A percentile compares a stretch with the other conserved stretches of the same genome.
phyloP scores from a whole-genome alignment of 1,140 invertebrate species.

The Mizuhopecten yessoensis region DNA sequence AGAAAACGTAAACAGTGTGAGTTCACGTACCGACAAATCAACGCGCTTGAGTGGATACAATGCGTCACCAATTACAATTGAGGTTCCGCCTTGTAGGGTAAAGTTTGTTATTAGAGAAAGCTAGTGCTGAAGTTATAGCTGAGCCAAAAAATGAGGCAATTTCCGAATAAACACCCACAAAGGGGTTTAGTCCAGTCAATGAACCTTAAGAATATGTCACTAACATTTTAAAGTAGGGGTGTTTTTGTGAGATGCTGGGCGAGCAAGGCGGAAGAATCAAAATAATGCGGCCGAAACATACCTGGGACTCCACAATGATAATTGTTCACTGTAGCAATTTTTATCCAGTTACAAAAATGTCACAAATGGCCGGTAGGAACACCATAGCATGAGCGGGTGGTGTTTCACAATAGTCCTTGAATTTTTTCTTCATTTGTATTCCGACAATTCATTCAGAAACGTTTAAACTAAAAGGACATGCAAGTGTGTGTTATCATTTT shows the following conservation, averaged over 20 bases:
- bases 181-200: background rate
- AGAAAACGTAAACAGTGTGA: conserved; percentile 1
- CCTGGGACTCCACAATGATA: too few relatives aligned
- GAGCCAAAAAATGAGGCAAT: conserved; percentile 1
- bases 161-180: background rate
- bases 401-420: too few relatives aligned
- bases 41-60: background rate
- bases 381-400: too few relatives aligned
- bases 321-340: background rate
- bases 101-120: conserved; percentile 6
- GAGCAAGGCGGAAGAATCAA: background rate
- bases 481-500: too few relatives aligned
- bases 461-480: too few relatives aligned
- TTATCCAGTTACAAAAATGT: background rate
- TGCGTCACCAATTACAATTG: background rate
- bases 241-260: background rate
- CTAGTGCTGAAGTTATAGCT: background rate
- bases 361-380: background rate
- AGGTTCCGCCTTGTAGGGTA: background rate
- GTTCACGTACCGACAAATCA: background rate
- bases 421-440: too few relatives aligned
- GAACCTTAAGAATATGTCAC: background rate
- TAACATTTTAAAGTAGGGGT: background rate
- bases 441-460: too few relatives aligned
- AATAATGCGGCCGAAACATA: too few relatives aligned